Conservation (phyloP, 2,797 vertebrate species). For the Falco rusticolus region DNA sequence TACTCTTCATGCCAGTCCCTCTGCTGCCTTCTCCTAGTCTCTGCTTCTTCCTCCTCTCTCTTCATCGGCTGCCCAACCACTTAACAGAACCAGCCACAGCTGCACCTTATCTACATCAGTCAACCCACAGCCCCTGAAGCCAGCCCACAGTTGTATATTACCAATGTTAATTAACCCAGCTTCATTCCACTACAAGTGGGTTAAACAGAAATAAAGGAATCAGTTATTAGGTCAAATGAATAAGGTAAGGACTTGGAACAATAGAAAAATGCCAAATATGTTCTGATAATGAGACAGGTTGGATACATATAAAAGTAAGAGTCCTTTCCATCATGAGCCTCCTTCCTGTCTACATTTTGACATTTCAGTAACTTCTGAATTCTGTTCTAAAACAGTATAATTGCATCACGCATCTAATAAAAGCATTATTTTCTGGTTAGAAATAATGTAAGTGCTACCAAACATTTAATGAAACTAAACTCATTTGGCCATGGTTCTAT, state of each 20-base stretch:
- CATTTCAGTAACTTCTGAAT: neutral
- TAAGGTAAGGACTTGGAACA: neutral
- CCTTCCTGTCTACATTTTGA: neutral
- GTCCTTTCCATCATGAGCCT: neutral
- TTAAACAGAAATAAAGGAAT: neutral
- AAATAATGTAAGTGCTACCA: neutral
- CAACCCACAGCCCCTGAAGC: too few relatives aligned
- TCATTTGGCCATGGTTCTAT: neutral
- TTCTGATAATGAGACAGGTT: neutral
- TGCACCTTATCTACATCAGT: too few relatives aligned
- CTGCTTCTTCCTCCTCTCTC: too few relatives aligned
- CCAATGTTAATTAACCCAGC: too few relatives aligned
- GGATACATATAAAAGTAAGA: neutral
- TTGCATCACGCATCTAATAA: neutral
- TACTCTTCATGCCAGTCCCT: too few relatives aligned
- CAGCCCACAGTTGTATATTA: too few relatives aligned
- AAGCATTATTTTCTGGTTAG: neutral
- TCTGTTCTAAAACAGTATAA: neutral
- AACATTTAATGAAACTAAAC: neutral
- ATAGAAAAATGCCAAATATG: neutral
- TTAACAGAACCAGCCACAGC: too few relatives aligned
- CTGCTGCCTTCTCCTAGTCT: too few relatives aligned
- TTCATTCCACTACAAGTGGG: neutral
- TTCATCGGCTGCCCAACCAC: too few relatives aligned
- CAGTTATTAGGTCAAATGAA: neutral